phyloP scores from a whole-genome alignment of 2,888 invertebrate species.

The Ditula angustiorana region DNA sequence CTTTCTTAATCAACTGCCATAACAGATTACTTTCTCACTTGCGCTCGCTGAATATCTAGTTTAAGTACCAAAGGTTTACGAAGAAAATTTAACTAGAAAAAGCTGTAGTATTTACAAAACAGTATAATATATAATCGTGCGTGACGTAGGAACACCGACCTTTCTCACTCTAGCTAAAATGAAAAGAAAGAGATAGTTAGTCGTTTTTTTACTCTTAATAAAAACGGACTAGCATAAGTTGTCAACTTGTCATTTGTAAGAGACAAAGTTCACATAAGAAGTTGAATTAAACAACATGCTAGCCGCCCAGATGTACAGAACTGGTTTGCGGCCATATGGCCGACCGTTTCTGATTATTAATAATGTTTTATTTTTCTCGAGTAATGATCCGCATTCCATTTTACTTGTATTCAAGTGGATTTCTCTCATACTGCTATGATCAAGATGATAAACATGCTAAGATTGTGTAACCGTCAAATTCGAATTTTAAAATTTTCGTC shows the following conservation, averaged over 20 bases:
- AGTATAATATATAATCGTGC: too few relatives aligned
- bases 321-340: conserved; percentile 39
- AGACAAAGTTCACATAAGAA: not conserved
- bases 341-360: conserved; percentile 29
- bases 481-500: not conserved
- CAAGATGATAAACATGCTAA: not conserved
- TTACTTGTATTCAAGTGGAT: conserved; percentile 11
- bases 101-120: too few relatives aligned
- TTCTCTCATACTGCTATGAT: conserved; percentile 8
- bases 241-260: not conserved
- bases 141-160: too few relatives aligned
- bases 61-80: too few relatives aligned
- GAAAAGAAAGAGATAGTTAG: not conserved
- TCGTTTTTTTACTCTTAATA: not conserved
- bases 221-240: not conserved
- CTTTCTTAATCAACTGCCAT: too few relatives aligned
- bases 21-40: too few relatives aligned
- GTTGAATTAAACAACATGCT: conserved; percentile 1
- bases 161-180: not conserved
- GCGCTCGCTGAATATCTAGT: too few relatives aligned
- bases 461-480: not conserved
- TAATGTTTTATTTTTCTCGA: conserved; percentile 29
- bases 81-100: too few relatives aligned
- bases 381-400: conserved; percentile 34
- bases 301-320: conserved; percentile 19